Evolutionary conservation across 2,888 invertebrate genomes (phyloP), one percentile per base, ranked within the genome.

Genomic region (Erebia palarica): DNA sequence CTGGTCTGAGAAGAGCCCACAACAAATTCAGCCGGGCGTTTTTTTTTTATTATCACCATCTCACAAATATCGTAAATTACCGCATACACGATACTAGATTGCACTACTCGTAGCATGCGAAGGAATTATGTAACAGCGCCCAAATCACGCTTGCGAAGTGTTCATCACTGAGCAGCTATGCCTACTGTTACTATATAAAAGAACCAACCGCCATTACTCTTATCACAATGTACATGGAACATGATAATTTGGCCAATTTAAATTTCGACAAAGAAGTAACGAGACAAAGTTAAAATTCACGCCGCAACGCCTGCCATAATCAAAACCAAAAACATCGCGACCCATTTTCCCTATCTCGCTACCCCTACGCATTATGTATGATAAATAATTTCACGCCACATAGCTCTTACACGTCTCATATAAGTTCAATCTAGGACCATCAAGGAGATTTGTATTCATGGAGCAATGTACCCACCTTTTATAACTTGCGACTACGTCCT

Each of bases 391-490:
- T 42, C 59, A 67, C 44, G 57, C 44, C 11, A 51, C 68, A 65
- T 72, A 72, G 61, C 55, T 72, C 69, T 69, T 71, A 67, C 65
- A 72, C 59, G 69, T 71, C 65, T 72, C 75, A 73, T 71, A 76
- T 66, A 73, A 73, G 70, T 76, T 76, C 73, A 76, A 75, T 76
- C 69, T 76, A 75, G 70, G 53, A 66, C 63, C 58, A 68, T 68
- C 73, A 71, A 57, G 51, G 61, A 70, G 68, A 74, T 74, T 74
- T 72, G 67, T 75, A 74, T 73, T 75, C 75, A 70, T 69, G 68
- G 65, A 49, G 65, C 68, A 65, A 53, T 53, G 68, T 69, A 59
- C 47, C 71, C 57, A 58, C 21, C 57, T 58, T 58, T 58, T 58
- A 58, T 58, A 58, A 58, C 57, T 27, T 27, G 57, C 57, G 57